phyloP scores from a whole-genome alignment of 1,140 invertebrate species.

The Drosophila ohnishii region DNA sequence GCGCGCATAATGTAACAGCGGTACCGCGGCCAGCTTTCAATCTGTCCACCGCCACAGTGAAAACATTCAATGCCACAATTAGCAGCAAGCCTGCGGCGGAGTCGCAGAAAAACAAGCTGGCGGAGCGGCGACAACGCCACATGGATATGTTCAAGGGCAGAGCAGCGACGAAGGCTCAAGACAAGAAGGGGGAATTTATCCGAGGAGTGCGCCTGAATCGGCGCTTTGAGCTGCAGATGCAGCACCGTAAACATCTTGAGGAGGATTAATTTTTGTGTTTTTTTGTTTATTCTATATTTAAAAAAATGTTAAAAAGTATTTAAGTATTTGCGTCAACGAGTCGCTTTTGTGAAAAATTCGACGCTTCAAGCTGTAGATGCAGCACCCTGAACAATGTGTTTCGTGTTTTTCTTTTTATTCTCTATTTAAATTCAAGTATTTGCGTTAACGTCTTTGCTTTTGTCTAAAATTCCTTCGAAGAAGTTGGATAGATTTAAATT shows the following conservation, averaged over 20 bases:
- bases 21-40: conserved; percentile 39
- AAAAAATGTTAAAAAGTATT: background rate
- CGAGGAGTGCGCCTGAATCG: conserved; percentile 87
- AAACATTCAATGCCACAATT: conserved; percentile 15
- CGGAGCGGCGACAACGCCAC: conserved; percentile 54
- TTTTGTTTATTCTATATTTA: conserved; percentile 2
- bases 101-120: conserved; percentile 36
- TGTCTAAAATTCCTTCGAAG: background rate
- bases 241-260: conserved; percentile 78
- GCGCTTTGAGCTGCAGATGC: conserved; percentile 88
- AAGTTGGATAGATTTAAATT: conserved; percentile 7
- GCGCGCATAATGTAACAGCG: background rate
- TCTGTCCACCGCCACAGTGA: conserved; percentile 33
- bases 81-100: conserved; percentile 4
- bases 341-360: conserved; percentile 56
- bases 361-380: conserved; percentile 87
- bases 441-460: background rate
- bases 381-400: conserved; percentile 69
- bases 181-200: conserved; percentile 75
- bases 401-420: conserved; percentile 3
- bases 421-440: background rate
- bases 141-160: conserved; percentile 75
- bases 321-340: background rate
- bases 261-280: conserved; percentile 29
- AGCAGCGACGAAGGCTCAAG: conserved; percentile 1